Evolutionary conservation across 1,140 invertebrate species (phyloP).

Genomic region (Polypedilum vanderplanki): DNA sequence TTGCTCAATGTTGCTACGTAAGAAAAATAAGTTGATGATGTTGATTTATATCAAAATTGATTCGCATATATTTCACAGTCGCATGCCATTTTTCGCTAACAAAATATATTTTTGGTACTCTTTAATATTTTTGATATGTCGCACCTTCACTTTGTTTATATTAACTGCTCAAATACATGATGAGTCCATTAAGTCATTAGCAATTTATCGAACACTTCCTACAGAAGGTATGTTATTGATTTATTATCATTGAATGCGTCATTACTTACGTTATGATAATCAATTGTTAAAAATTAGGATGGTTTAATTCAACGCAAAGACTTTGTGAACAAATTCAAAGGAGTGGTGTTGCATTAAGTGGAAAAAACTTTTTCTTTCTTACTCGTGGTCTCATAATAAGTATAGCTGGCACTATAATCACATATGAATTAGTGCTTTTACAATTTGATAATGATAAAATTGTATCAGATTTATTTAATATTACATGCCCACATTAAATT

Average conservation of each 20-base stretch:
- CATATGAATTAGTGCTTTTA: conserved; percentile 53
- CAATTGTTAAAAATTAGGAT: too few relatives aligned
- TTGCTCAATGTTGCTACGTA: conserved; percentile 64
- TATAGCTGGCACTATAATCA: conserved; percentile 56
- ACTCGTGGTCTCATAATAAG: conserved; percentile 54
- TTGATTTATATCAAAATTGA: too few relatives aligned
- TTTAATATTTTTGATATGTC: conserved; percentile 50
- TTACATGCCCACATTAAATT: too few relatives aligned
- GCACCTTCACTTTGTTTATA: conserved; percentile 51
- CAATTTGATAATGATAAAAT: conserved; percentile 10
- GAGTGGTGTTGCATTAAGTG: conserved; percentile 53
- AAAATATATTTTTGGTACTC: conserved; percentile 56
- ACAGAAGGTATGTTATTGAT: too few relatives aligned
- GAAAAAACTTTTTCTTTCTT: conserved; percentile 56
- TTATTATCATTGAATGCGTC: too few relatives aligned
- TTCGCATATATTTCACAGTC: conserved; percentile 34
- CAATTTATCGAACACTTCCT: conserved; percentile 49
- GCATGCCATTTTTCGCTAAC: conserved; percentile 45
- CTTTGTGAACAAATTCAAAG: conserved; percentile 52
- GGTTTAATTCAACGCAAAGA: conserved; percentile 47
- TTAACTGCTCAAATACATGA: conserved; percentile 54
- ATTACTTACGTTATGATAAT: too few relatives aligned
- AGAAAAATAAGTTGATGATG: conserved; percentile 35
- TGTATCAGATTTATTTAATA: neutral
- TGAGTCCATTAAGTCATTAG: conserved; percentile 48